A percentile compares a stretch with the other conserved stretches of the same genome.
These are phyloP conservation scores for Metopia argyrocephala DNA, from an alignment of 2,888 invertebrate genomes.

Conservation along the genomic window DNA sequence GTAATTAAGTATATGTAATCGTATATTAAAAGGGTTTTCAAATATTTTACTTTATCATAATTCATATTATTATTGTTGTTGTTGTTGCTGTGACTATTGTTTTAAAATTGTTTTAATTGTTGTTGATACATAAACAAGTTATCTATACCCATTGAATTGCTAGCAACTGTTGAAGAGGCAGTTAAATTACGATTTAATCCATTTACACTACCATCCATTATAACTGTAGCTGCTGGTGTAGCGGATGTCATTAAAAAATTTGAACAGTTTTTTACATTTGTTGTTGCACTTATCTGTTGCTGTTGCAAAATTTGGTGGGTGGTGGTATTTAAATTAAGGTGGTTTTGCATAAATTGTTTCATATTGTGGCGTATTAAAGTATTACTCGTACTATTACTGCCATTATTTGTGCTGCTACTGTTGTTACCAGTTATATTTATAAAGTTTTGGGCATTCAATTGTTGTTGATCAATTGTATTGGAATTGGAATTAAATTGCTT, in stretches of 20 bases:
- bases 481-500: slow-evolving; percentile 29
- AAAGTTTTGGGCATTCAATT: slow-evolving; percentile 61
- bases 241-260: slow-evolving; percentile 51
- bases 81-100: slow-evolving; percentile 18
- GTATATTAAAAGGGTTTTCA: too few relatives aligned
- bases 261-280: slow-evolving; percentile 53
- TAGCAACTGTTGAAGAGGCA: slow-evolving; percentile 11
- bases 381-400: slow-evolving; percentile 7
- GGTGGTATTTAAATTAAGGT: slow-evolving; percentile 67
- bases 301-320: slow-evolving; percentile 60
- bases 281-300: slow-evolving; percentile 57
- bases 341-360: slow-evolving; percentile 72
- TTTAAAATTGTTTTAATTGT: slow-evolving; percentile 66
- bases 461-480: slow-evolving; percentile 42
- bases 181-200: slow-evolving; percentile 15
- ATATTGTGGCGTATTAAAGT: slow-evolving; percentile 53
- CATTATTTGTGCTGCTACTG: slow-evolving; percentile 10
- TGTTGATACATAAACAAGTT: slow-evolving; percentile 64
- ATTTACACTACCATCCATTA: not conserved
- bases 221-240: slow-evolving; percentile 10
- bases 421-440: slow-evolving; percentile 30
- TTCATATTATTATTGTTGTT: not conserved
- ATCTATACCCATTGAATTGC: slow-evolving; percentile 46
- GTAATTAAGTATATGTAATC: too few relatives aligned
- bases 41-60: too few relatives aligned